Conservation (phyloP, 2,113 vertebrate genomes). For the Caranx melampygus region DNA sequence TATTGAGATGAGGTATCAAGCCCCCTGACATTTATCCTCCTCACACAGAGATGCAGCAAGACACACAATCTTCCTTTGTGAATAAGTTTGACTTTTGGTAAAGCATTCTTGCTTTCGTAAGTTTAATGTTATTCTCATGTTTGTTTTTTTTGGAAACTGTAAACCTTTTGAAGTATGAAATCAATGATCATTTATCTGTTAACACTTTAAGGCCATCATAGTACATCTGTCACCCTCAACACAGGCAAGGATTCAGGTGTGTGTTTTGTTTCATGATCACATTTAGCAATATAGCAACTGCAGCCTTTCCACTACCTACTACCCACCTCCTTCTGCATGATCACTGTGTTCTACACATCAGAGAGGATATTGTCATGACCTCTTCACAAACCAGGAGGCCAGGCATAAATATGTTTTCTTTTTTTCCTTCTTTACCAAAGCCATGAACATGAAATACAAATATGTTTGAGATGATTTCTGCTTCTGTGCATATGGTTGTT, state of each 20-base stretch:
- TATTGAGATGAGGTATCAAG: too few species aligned
- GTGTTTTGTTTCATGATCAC: slow-evolving; percentile 1
- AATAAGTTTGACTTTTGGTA: too few species aligned
- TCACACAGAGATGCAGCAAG: too few species aligned
- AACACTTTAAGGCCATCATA: too few species aligned
- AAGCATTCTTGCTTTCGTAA: too few species aligned
- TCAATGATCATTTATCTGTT: too few species aligned
- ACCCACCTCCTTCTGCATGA: not conserved
- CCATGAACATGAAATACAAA: not conserved
- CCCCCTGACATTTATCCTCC: too few species aligned
- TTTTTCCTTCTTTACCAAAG: not conserved
- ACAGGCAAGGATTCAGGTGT: not conserved
- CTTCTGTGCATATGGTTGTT: not conserved
- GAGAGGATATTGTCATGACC: not conserved
- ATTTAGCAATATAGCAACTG: not conserved
- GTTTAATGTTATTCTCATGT: too few species aligned
- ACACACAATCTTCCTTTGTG: too few species aligned
- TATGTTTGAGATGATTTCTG: not conserved
- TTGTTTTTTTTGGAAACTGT: too few species aligned
- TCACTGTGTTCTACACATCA: slow-evolving; percentile 15
- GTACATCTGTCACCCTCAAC: too few species aligned
- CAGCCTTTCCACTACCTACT: not conserved
- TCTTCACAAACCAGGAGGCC: not conserved
- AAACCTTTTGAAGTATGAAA: too few species aligned
- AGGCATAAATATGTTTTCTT: not conserved